Base-by-base conservation (phyloP, 2,797 vertebrate species). In the Sebastes hopkinsi region DNA sequence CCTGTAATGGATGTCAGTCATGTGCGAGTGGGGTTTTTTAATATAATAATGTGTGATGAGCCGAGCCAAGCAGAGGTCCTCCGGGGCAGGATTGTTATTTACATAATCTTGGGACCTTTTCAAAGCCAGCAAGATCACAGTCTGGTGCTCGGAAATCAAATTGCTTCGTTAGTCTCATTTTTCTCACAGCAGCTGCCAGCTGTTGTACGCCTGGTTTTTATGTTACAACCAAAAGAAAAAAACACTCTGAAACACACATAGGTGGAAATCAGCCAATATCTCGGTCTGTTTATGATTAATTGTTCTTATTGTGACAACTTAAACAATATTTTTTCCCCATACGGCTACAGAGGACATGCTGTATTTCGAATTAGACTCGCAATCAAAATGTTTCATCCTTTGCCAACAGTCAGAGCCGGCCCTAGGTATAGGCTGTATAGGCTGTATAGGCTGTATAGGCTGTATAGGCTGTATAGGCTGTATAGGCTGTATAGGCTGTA, bases 21-120 rank as follows among this genome's bases (percentile, higher is more conserved):
- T 11, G 42, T 25, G 52, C 3, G 36, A 68, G 29, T 2, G 23
- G 56, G 29, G 18, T 27, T 61, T 81, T 81, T 77, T 76, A 61
- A 83, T 83, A 62, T 61, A 67, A 83, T 77, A 29, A 54, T 55
- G 75, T 32, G 46, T n/a, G 74, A 83, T 78, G 78, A 77, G 73
- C n/a, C 5, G 38, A 79, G 67, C 23, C 8, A 25, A 80, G 73
- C 9, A 3, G 20, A 34, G 36, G 32, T 42, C 25, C 72, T 32
- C 55, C 6, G 4, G 36, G 79, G 61, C 11, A 16, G 56, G 70
- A 22, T 73, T 78, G 34, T 62, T 87, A 67, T 83, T 87, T 52
- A 75, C 61, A 61, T 81, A 55, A 67, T 73, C 62, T 20, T 9
- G 54, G 30, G 79, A 81, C 72, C 34, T 79, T 83, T 79, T 76